A percentile compares a stretch with the other conserved stretches of the same genome.
Evolutionary conservation across 2,888 invertebrate species (phyloP).

Genomic region (Nemoura dubitans): DNA sequence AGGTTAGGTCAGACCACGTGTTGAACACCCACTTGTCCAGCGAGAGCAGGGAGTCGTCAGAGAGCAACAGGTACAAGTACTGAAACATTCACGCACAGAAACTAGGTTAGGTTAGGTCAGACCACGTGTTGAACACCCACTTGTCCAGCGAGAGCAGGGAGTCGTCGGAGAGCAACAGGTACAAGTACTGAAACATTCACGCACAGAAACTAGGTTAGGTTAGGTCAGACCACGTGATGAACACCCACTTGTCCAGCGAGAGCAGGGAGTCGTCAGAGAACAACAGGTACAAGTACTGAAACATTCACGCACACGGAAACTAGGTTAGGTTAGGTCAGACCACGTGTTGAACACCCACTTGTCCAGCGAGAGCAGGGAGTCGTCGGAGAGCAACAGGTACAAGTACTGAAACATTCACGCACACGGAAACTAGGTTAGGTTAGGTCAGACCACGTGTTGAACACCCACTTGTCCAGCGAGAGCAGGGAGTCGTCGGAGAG

Average conservation of each 20-base stretch:
- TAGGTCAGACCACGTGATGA: not conserved
- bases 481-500: too few relatives aligned
- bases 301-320: too few relatives aligned
- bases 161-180: slow-evolving; percentile 95
- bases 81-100: slow-evolving; percentile 64
- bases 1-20: not conserved
- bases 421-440: too few relatives aligned
- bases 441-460: too few relatives aligned
- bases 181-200: slow-evolving; percentile 81
- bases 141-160: slow-evolving; percentile 71
- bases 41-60: slow-evolving; percentile 86
- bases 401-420: too few relatives aligned
- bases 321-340: too few relatives aligned
- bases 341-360: too few relatives aligned
- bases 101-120: not conserved
- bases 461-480: too few relatives aligned
- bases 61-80: slow-evolving; percentile 96
- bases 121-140: slow-evolving; percentile 63
- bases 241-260: not conserved
- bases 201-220: slow-evolving; percentile 43
- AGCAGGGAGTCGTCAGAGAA: too few relatives aligned
- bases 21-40: slow-evolving; percentile 66
- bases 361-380: too few relatives aligned
- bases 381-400: too few relatives aligned
- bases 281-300: too few relatives aligned